These are phyloP conservation scores for Melanogrammus aeglefinus DNA, from an alignment of 2,797 vertebrate genomes.

Conservation along the genomic window DNA sequence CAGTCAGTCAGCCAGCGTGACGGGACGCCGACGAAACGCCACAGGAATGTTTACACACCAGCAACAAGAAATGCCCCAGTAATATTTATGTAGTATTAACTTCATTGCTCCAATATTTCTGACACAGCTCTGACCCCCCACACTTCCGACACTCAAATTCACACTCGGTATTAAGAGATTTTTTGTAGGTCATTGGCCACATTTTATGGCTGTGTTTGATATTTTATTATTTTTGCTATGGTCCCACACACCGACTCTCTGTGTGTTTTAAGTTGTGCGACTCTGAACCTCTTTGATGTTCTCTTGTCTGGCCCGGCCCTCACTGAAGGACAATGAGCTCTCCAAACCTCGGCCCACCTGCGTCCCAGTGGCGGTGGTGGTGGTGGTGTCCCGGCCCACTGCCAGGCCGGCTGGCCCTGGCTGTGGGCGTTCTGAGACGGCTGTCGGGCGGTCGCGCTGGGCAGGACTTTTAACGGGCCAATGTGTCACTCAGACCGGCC, in stretches of 20 bases:
- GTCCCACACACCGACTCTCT: background rate
- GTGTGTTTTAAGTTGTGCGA: slow-evolving; percentile 13
- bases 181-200: too few relatives aligned
- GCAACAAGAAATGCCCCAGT: background rate
- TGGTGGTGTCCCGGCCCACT: slow-evolving; percentile 16
- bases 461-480: slow-evolving; percentile 35
- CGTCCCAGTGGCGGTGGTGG: slow-evolving; percentile 18
- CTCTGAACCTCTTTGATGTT: too few relatives aligned
- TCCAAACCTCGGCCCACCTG: slow-evolving; percentile 8
- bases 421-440: background rate
- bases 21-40: slow-evolving; percentile 25
- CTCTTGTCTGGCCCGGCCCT: background rate
- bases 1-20: slow-evolving; percentile 3
- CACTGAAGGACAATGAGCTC: slow-evolving; percentile 18
- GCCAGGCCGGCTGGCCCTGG: slow-evolving; percentile 1
- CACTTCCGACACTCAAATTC: slow-evolving; percentile 24
- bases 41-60: slow-evolving; percentile 47
- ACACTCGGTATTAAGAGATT: slow-evolving; percentile 32
- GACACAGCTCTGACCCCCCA: slow-evolving; percentile 2
- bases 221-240: slow-evolving; percentile 17
- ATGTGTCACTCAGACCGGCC: slow-evolving; percentile 40
- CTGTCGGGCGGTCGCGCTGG: slow-evolving; percentile 32
- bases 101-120: too few relatives aligned
- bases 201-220: too few relatives aligned
- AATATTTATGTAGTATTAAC: too few relatives aligned